Evolutionary conservation across 2,888 invertebrate genomes (phyloP).

Genomic region (Calameuta filiformis): DNA sequence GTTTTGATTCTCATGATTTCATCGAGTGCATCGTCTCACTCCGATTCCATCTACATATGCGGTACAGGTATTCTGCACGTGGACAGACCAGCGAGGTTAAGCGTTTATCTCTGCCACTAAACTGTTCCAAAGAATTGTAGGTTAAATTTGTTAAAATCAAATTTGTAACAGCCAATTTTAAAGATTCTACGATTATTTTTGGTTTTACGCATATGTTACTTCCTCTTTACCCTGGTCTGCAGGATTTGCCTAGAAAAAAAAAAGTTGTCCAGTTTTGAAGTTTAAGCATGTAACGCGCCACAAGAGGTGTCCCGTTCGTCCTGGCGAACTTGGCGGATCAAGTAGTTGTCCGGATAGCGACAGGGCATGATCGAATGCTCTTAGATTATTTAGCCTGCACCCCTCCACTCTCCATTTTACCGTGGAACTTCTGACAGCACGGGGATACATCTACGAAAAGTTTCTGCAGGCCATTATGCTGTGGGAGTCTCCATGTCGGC

Average conservation of each 20-base stretch:
- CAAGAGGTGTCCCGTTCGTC: background rate
- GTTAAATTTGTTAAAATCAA: background rate
- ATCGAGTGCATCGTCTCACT: background rate
- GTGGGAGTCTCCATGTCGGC: background rate
- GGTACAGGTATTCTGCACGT: too few species aligned
- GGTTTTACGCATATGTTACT: background rate
- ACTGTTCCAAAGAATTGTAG: background rate
- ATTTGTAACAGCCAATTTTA: too few species aligned
- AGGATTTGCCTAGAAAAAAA: background rate
- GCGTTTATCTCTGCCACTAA: background rate
- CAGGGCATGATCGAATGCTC: slow-evolving; percentile 19
- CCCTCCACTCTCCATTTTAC: background rate
- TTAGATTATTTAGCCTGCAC: slow-evolving; percentile 17
- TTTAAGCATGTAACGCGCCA: background rate
- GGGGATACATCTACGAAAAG: slow-evolving; percentile 3
- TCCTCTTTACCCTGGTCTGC: background rate
- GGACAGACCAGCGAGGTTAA: background rate
- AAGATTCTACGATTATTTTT: background rate
- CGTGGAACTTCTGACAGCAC: slow-evolving; percentile 9
- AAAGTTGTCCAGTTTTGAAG: background rate
- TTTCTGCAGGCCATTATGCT: background rate
- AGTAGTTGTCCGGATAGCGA: slow-evolving; percentile 8
- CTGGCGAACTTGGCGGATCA: background rate
- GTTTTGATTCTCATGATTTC: background rate
- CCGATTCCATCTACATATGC: background rate